These are phyloP conservation scores for Sciurus niger DNA, from an alignment of 2,113 vertebrate species.

Conservation along the genomic window DNA sequence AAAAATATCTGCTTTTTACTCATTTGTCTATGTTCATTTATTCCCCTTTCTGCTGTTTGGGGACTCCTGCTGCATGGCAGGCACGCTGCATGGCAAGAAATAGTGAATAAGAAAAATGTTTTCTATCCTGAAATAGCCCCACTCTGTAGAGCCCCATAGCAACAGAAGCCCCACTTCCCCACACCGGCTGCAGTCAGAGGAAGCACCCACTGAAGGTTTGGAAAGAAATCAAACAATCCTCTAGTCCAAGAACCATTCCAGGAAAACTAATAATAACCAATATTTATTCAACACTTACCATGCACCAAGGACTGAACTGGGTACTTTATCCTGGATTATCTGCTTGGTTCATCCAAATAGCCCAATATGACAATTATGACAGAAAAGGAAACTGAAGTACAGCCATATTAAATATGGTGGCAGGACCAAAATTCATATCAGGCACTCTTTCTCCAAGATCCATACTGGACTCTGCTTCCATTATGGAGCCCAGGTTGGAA, in stretches of 20 bases:
- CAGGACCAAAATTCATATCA: background rate
- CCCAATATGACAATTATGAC: background rate
- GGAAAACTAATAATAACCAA: background rate
- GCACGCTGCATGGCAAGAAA: background rate
- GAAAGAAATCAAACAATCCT: background rate
- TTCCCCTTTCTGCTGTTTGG: background rate
- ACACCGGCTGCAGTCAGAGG: background rate
- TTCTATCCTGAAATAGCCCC: background rate
- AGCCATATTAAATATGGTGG: background rate
- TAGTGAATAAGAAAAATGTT: background rate
- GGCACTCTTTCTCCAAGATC: background rate
- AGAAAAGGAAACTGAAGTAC: background rate
- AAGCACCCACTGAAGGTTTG: background rate
- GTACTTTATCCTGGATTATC: background rate
- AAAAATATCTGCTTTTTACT: background rate
- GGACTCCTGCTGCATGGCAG: background rate
- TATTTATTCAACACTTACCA: background rate
- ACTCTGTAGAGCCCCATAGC: background rate
- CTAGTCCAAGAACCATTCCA: background rate
- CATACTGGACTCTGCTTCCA: background rate
- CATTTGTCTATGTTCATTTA: background rate
- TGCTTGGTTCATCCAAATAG: background rate
- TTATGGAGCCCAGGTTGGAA: background rate
- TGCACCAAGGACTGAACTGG: background rate
- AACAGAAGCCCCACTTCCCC: background rate